Evolutionary conservation across 2,113 vertebrate genomes (phyloP).

Genomic region (Hippocampus guttulatus): DNA sequence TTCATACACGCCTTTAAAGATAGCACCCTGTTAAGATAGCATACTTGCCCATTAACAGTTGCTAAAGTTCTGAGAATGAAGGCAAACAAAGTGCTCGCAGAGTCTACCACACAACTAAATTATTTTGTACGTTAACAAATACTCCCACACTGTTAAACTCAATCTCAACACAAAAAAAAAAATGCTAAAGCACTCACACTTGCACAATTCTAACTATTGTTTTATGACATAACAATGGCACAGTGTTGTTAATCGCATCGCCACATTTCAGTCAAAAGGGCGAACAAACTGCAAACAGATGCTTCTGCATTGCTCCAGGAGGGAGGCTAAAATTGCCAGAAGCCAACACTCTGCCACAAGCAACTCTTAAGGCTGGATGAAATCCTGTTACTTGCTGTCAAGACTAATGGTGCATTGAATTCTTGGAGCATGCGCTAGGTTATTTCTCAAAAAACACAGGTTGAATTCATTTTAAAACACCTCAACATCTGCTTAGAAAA

Average conservation of each 20-base stretch:
- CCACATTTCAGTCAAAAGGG: neutral
- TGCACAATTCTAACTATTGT: neutral
- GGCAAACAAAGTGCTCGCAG: neutral
- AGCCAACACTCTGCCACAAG: neutral
- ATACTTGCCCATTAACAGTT: too few relatives aligned
- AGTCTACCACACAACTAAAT: neutral
- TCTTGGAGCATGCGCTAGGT: neutral
- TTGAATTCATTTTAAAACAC: neutral
- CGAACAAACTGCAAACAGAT: slow-evolving; percentile 4
- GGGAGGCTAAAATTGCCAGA: neutral
- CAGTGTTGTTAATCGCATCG: neutral
- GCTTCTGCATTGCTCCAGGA: neutral
- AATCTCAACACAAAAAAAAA: neutral
- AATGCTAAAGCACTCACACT: neutral
- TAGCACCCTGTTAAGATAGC: too few relatives aligned
- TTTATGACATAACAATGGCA: neutral
- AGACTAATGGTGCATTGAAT: slow-evolving; percentile 6
- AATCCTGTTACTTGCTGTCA: slow-evolving; percentile 8
- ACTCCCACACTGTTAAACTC: neutral
- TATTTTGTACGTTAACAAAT: neutral
- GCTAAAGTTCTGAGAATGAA: neutral
- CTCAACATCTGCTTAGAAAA: slow-evolving; percentile 19
- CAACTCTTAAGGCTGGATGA: slow-evolving; percentile 1
- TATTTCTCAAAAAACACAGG: slow-evolving; percentile 1
- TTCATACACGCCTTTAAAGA: too few relatives aligned